Evolutionary conservation across 2,113 vertebrate genomes (phyloP).

Genomic region (Sapayoa aenigma): DNA sequence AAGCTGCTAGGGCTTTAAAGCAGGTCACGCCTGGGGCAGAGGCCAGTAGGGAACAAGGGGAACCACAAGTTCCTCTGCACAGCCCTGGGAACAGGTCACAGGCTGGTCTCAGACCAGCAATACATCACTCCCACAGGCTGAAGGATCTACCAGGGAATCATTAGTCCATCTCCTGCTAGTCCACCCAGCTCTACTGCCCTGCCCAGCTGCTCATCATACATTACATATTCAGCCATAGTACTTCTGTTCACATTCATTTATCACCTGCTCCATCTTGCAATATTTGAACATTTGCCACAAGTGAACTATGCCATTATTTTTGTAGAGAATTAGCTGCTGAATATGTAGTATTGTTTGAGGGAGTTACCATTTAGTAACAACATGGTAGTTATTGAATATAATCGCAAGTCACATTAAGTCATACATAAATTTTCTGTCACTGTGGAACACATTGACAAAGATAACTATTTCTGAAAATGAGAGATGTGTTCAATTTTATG

Average conservation of each 20-base stretch:
- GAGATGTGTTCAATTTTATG: neutral
- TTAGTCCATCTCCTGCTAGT: neutral
- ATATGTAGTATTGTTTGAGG: too few species aligned
- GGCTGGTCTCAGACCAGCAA: neutral
- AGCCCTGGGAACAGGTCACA: neutral
- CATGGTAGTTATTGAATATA: neutral
- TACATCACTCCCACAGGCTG: neutral
- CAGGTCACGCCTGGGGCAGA: neutral
- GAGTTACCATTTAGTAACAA: neutral
- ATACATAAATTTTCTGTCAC: neutral
- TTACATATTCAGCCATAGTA: neutral
- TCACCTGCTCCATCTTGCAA: neutral
- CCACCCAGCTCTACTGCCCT: neutral
- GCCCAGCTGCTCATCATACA: neutral
- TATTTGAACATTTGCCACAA: neutral
- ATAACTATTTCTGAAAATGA: neutral
- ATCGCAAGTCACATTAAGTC: neutral
- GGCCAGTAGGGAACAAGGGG: neutral
- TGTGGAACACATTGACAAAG: neutral
- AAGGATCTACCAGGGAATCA: neutral
- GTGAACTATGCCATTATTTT: neutral
- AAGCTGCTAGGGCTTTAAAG: neutral
- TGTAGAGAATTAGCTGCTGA: neutral
- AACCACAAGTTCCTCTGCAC: neutral
- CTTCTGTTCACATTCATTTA: neutral